Evolutionary conservation across 2,797 vertebrate genomes (phyloP).

Genomic region (Staurois parvus): DNA sequence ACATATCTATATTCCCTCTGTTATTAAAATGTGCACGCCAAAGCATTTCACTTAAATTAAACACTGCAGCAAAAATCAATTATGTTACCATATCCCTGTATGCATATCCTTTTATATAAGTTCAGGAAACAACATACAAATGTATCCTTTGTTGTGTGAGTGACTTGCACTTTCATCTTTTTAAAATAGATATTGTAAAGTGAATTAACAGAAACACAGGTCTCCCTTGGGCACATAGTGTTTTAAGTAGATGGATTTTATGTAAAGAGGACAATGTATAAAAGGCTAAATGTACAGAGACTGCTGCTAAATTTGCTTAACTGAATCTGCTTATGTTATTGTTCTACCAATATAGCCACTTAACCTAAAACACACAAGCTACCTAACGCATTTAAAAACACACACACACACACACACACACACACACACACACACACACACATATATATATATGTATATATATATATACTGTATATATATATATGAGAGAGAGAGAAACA

Average conservation of each 20-base stretch:
- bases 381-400: too few species aligned
- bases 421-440: too few species aligned
- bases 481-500: too few species aligned
- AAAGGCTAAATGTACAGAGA: conserved; percentile 20
- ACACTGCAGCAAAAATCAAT: background rate
- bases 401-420: too few species aligned
- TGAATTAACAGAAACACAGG: conserved; percentile 9
- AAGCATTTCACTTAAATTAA: conserved; percentile 12
- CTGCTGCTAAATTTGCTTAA: background rate
- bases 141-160: conserved; percentile 43
- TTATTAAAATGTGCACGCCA: conserved; percentile 32
- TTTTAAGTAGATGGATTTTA: conserved; percentile 7
- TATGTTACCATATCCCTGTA: background rate
- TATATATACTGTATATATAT: too few species aligned
- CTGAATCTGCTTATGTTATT: background rate
- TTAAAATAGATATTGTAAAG: conserved; percentile 43
- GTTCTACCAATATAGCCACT: background rate
- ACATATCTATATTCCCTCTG: background rate
- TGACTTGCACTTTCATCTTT: conserved; percentile 38
- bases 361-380: background rate
- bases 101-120: conserved; percentile 28
- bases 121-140: conserved; percentile 15
- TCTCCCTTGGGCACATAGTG: conserved; percentile 7
- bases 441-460: too few species aligned
- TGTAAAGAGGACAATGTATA: conserved; percentile 40